Conservation (phyloP, 2,888 invertebrate genomes). For the Cepaea hortensis region DNA sequence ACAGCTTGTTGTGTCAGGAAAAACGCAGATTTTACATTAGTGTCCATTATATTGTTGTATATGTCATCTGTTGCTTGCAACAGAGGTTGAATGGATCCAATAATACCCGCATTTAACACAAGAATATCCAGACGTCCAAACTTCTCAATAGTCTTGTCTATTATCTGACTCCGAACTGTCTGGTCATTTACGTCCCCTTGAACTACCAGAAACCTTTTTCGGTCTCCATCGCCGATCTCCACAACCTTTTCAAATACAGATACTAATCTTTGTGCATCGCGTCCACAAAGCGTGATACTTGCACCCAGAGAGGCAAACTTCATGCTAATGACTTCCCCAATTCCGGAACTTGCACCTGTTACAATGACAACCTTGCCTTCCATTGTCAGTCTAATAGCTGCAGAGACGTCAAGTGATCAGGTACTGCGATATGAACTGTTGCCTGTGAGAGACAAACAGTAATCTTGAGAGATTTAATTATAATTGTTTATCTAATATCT, state of each 20-base stretch:
- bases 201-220: neutral
- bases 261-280: conserved; percentile 1
- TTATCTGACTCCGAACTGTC: neutral
- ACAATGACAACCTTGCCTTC: conserved; percentile 4
- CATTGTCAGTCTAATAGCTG: neutral
- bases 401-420: too few species aligned
- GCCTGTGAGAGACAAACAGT: too few species aligned
- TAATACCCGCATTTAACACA: conserved; percentile 28
- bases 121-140: neutral
- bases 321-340: conserved; percentile 35
- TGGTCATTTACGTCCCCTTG: conserved; percentile 25
- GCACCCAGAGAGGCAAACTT: conserved; percentile 43
- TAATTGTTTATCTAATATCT: too few species aligned
- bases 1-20: conserved; percentile 41
- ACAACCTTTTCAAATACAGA: neutral
- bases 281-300: conserved; percentile 21
- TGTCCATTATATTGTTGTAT: conserved; percentile 39
- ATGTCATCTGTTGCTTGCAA: conserved; percentile 15
- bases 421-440: too few species aligned
- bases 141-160: neutral
- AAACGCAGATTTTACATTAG: conserved; percentile 38
- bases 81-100: neutral
- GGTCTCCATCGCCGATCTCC: conserved; percentile 19
- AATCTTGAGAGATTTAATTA: too few species aligned
- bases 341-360: conserved; percentile 34